Base-by-base conservation (phyloP, 2,797 vertebrate species). In the Syngnathus rostellatus region DNA sequence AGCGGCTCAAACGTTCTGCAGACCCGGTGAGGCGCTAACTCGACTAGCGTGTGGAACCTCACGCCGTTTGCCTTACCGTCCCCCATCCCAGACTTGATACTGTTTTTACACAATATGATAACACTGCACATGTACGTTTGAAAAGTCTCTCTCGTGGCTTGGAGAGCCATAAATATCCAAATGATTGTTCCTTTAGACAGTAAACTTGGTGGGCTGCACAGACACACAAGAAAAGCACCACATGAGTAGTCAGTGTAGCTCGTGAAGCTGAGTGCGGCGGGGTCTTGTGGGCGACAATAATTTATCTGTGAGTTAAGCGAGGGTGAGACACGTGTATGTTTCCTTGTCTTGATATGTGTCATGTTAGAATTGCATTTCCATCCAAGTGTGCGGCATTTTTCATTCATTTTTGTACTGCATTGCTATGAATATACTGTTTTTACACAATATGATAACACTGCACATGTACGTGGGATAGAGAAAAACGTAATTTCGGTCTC, bases 311-410 rank as follows among this genome's bases (percentile, higher is more conserved):
- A 14, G 54, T 57, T 31, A 14, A 62, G 31, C 38, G 45, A 0
- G n/a, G 0, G n/a, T n/a, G 51, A 72, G 67, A 69, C 31, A 66
- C 71, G 45, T 68, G 67, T 63, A 46, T 50, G 57, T 60, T 51
- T 72, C 17, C 19, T 63, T 69, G 53, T 50, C 67, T 58, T 38
- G 58, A 72, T 72, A 17, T 38, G 55, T 37, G 55, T 38, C 55
- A 37, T 38, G 55, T 38, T 58, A 17, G 25, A 58, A 58, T 31
- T 38, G 55, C 55, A 58, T 31, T 38, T 37, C 31, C 55, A 58
- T 58, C 55, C 17, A 37, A 37, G 14, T 17, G 1, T 31, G 11
- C 37, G 31, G 31, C 31, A 38, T 37, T 58, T 58, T 55, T 12
- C 23, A 19, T 12, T 31, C 53, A 11, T 54, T 57, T 57, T 57